Percentiles rank a stretch among this genome's conserved stretches.
phyloP scores from a whole-genome alignment of 1,140 invertebrate species.

The Myzus persicae region DNA sequence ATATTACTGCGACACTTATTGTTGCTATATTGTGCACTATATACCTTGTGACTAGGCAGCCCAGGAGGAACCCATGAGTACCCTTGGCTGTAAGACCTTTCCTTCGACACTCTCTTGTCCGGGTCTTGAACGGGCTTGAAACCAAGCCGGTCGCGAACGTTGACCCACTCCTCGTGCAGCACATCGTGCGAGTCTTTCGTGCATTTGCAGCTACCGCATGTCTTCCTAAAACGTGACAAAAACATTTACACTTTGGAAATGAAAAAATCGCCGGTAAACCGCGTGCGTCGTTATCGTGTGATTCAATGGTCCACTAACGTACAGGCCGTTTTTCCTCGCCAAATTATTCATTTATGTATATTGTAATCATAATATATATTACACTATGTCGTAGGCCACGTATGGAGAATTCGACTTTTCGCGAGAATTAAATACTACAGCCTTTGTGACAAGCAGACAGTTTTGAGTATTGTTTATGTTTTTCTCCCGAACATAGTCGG shows the following conservation, averaged over 20 bases:
- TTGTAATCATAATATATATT: too few species aligned
- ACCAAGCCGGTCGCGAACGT: slow-evolving; percentile 80
- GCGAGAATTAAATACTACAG: neutral
- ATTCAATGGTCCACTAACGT: neutral
- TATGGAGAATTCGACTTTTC: neutral
- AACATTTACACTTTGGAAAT: neutral
- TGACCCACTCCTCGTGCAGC: slow-evolving; percentile 86
- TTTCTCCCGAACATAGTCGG: too few species aligned
- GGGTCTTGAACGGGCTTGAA: slow-evolving; percentile 70
- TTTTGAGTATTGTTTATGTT: neutral
- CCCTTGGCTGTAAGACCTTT: slow-evolving; percentile 66
- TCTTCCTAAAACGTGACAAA: slow-evolving; percentile 71
- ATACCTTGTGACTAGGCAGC: slow-evolving; percentile 71
- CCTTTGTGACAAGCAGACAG: neutral
- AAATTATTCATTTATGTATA: too few species aligned
- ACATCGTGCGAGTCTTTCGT: slow-evolving; percentile 84
- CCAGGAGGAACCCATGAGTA: slow-evolving; percentile 86
- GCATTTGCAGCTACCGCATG: slow-evolving; percentile 88
- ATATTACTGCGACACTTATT: too few species aligned
- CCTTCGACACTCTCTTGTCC: slow-evolving; percentile 62
- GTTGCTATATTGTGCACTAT: neutral
- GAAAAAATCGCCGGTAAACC: neutral
- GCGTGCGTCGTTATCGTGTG: neutral
- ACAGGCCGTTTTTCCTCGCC: neutral
- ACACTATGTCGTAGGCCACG: neutral